These are phyloP conservation scores for Tamandua tetradactyla DNA, from an alignment of 2,797 vertebrate species.

Conservation along the genomic window DNA sequence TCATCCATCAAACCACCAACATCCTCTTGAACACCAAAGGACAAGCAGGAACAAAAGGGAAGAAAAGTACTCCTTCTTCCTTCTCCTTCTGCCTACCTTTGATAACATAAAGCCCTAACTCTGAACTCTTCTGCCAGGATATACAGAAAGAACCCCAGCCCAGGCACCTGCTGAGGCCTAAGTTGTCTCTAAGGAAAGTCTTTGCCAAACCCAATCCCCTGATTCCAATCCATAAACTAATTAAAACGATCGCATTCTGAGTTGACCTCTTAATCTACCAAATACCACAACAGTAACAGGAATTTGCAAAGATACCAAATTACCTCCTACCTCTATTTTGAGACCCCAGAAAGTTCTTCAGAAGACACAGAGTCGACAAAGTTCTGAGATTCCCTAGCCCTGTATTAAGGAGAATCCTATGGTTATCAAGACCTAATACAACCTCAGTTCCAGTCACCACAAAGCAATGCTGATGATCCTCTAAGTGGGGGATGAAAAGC, in stretches of 20 bases:
- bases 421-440: background rate
- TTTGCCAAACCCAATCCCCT: background rate
- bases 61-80: background rate
- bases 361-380: background rate
- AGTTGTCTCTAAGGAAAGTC: background rate
- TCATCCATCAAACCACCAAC: too few species aligned
- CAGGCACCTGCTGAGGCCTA: background rate
- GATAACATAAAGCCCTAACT: background rate
- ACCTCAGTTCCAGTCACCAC: background rate
- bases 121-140: background rate
- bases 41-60: background rate
- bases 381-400: background rate
- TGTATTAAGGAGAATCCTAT: background rate
- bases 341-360: background rate
- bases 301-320: background rate
- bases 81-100: background rate
- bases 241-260: background rate
- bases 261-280: background rate
- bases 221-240: background rate
- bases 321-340: background rate
- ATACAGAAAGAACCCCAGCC: background rate
- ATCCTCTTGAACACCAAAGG: background rate
- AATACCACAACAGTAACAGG: background rate
- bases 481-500: background rate
- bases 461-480: background rate